A percentile compares a stretch with the other conserved stretches of the same genome.
phyloP scores from a whole-genome alignment of 2,113 vertebrate species.

The Peromyscus polionotus region DNA sequence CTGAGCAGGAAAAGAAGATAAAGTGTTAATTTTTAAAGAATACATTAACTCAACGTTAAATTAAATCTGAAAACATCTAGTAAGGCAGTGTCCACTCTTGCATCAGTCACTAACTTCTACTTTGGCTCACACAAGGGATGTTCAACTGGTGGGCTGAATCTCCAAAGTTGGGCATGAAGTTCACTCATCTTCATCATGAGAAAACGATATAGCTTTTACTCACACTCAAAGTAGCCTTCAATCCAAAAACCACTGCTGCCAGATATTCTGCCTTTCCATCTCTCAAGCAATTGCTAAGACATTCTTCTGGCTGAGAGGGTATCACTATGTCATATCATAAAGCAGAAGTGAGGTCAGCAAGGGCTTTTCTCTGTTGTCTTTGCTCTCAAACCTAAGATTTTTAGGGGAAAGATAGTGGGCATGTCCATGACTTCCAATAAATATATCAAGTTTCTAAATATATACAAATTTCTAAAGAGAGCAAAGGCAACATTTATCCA shows the following conservation, averaged over 20 bases:
- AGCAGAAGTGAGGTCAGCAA: neutral
- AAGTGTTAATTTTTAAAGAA: neutral
- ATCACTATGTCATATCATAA: neutral
- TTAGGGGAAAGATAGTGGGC: neutral
- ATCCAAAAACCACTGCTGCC: neutral
- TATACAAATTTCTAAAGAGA: neutral
- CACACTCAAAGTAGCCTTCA: neutral
- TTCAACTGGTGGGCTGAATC: neutral
- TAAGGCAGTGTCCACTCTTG: neutral
- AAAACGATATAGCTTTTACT: neutral
- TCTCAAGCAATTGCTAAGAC: fast-evolving
- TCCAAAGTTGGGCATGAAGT: neutral
- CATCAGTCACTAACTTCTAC: neutral
- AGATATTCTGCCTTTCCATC: fast-evolving
- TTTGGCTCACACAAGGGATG: neutral
- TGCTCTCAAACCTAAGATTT: neutral
- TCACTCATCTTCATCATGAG: neutral
- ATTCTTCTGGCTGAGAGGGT: neutral
- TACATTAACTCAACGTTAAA: neutral
- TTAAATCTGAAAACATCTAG: neutral
- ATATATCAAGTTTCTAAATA: too few species aligned
- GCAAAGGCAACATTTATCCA: neutral
- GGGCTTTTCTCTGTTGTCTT: neutral
- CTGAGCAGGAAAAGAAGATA: neutral
- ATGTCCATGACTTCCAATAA: neutral